These are phyloP conservation scores for Urosaurus nigricauda DNA, from an alignment of 2,797 vertebrate genomes.

Conservation along the genomic window DNA sequence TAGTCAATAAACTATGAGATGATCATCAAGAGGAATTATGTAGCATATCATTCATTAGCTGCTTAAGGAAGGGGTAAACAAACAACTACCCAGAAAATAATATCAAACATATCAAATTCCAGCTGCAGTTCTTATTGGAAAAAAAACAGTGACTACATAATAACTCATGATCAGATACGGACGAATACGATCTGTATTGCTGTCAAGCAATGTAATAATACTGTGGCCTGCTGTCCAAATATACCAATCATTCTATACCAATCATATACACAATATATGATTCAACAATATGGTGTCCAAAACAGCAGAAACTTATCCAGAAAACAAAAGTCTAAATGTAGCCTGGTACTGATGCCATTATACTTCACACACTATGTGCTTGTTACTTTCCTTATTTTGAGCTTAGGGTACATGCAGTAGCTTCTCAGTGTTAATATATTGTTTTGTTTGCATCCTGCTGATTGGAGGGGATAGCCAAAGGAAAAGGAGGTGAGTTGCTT, in stretches of 20 bases:
- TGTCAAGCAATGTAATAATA: neutral
- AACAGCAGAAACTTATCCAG: neutral
- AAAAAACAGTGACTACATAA: neutral
- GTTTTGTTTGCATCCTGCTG: neutral
- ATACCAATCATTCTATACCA: neutral
- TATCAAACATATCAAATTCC: neutral
- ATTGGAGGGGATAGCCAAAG: neutral
- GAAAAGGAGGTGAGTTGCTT: neutral
- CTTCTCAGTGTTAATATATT: neutral
- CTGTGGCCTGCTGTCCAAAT: neutral
- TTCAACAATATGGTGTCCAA: neutral
- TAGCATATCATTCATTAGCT: neutral
- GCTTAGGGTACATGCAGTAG: neutral
- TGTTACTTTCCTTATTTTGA: neutral
- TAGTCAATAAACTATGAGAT: neutral
- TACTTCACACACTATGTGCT: neutral
- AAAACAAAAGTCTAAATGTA: neutral
- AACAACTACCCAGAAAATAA: neutral
- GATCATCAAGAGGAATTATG: neutral
- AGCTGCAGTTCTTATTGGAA: neutral
- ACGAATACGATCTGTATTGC: neutral
- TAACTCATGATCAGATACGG: neutral
- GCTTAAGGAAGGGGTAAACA: neutral
- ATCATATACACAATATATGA: neutral
- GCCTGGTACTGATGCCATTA: neutral